These are phyloP conservation scores for Odobenus rosmarus DNA, from an alignment of 2,113 vertebrate species.

Conservation along the genomic window DNA sequence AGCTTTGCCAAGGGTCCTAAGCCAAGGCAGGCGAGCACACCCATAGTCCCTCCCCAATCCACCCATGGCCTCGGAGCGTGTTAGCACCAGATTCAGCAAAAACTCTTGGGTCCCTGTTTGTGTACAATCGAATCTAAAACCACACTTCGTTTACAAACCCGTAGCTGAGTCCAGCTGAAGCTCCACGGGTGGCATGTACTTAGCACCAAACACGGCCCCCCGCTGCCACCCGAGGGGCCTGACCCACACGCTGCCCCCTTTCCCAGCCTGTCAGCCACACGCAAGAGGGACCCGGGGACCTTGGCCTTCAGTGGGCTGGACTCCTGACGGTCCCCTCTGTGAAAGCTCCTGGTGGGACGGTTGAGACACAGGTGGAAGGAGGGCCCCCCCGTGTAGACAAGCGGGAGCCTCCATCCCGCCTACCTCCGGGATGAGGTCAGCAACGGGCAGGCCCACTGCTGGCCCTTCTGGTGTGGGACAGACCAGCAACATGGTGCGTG, in stretches of 20 bases:
- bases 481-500: neutral
- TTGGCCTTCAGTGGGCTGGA: neutral
- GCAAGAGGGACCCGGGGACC: neutral
- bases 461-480: neutral
- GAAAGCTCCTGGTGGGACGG: neutral
- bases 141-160: rapidly evolving
- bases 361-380: neutral
- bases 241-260: neutral
- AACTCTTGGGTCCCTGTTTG: rapidly evolving
- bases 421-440: neutral
- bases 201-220: neutral
- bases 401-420: neutral
- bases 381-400: neutral
- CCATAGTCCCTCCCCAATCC: too few species aligned
- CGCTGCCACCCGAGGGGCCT: rapidly evolving
- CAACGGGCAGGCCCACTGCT: neutral
- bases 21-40: neutral
- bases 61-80: neutral
- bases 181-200: rapidly evolving
- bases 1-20: neutral
- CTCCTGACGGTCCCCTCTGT: neutral
- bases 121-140: neutral
- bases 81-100: rapidly evolving
- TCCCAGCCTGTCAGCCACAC: neutral
- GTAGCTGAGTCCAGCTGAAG: neutral